Evolutionary conservation across 2,797 vertebrate genomes (phyloP), one percentile per base, ranked within the genome.

Genomic region (Darevskia mixta): DNA sequence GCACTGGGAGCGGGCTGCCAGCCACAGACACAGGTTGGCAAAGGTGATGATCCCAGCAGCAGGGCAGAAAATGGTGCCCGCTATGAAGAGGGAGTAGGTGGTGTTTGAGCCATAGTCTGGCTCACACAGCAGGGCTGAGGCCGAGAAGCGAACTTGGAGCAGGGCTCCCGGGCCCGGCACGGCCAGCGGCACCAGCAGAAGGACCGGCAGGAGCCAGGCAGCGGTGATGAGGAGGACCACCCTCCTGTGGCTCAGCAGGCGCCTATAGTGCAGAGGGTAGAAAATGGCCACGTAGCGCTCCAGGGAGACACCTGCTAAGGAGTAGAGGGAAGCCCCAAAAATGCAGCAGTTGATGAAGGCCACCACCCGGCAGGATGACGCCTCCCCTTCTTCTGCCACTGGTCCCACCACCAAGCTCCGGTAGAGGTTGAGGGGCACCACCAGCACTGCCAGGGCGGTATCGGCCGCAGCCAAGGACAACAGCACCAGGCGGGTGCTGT

Each of bases 291-390:
- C 83, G 90, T 98, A 98, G 73, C 97, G 94, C 92, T 98, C 98
- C 66, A 98, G 95, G 86, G 97, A 98, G 71, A 98, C 98, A 0
- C 95, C 95, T 55, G 97, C 96, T 87, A 98, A 95, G 0, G 97
- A 97, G 87, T 98, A 98, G 95, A 98, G 98, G 94, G 97, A 97
- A 13, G 98, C 98, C 73, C 98, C 97, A 87, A 97, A 98, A 35
- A 98, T 90, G 29, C 97, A 97, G 82, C 97, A 96, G 81, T 97
- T 98, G 80, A 97, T 94, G 83, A 97, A 98, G 86, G 98, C 98
- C 91, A 98, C 98, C 1, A 96, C 82, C 8, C 98, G 98, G 89
- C 98, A 98, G 3, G 97, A 95, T 27, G 85, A 10, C 32, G 29
- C 5, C 32, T 81, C 71, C 29, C 35, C 86, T 8, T 88, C 78